phyloP scores from a whole-genome alignment of 2,888 invertebrate genomes.

The Sclerodermus sp. region DNA sequence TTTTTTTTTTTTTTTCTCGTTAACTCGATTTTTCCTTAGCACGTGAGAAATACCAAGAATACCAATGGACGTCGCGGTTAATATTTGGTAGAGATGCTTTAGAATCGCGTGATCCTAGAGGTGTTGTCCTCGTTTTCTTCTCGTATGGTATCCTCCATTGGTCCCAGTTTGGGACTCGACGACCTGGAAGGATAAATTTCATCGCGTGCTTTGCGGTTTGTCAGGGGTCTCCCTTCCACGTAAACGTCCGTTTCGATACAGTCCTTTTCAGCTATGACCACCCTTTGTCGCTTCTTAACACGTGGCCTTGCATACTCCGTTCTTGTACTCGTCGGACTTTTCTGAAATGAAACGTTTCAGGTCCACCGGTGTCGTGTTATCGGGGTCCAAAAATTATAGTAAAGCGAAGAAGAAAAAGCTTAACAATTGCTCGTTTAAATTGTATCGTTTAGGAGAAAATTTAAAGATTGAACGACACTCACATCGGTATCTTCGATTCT shows the following conservation, averaged over 20 bases:
- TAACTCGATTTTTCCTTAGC: no score
- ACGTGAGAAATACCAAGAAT: no score
- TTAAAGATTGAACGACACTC: conserved; percentile 9
- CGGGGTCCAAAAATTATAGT: no score
- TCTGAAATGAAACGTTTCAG: no score
- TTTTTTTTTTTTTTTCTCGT: no score
- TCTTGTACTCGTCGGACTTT: no score
- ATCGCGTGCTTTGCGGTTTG: conserved; percentile 34
- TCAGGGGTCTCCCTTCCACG: conserved; percentile 39
- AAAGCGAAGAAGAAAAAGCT: no score
- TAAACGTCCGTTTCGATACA: conserved; percentile 46
- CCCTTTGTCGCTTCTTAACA: conserved; percentile 17
- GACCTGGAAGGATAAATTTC: conserved; percentile 45
- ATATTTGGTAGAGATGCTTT: conserved; percentile 8
- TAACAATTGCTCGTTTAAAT: no score
- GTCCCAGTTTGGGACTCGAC: conserved; percentile 41
- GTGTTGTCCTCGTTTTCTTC: conserved; percentile 41
- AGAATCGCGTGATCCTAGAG: conserved; percentile 43
- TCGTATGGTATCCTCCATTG: conserved; percentile 42
- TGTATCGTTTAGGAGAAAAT: no score
- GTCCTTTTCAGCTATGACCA: conserved; percentile 23
- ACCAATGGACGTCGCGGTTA: no score
- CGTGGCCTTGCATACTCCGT: conserved; percentile 33
- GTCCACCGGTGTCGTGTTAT: no score
- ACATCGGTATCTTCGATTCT: conserved; percentile 47